phyloP scores from a whole-genome alignment of 2,888 invertebrate genomes.

The Spatulosminthurus flaviceps region DNA sequence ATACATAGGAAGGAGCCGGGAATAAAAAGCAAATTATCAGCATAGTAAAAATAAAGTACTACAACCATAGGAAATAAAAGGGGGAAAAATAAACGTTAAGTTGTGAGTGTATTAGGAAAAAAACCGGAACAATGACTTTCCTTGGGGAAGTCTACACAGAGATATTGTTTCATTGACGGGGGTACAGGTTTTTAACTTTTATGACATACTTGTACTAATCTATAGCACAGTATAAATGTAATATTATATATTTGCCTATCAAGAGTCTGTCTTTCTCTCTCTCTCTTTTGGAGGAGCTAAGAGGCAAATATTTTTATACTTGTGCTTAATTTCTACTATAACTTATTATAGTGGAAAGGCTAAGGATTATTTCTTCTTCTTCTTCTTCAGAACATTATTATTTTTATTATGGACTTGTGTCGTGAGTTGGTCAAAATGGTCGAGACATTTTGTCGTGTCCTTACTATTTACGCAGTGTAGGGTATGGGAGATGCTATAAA shows the following conservation, averaged over 20 bases:
- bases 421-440: conserved; percentile 33
- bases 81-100: background rate
- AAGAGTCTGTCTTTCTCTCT: too few species aligned
- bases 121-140: conserved; percentile 36
- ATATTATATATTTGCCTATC: background rate
- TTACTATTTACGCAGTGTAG: conserved; percentile 23
- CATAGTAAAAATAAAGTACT: too few species aligned
- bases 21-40: too few species aligned
- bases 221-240: background rate
- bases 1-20: too few species aligned
- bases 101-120: too few species aligned
- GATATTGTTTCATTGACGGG: conserved; percentile 9
- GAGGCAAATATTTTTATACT: too few species aligned
- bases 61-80: background rate
- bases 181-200: background rate
- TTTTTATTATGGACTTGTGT: conserved; percentile 24
- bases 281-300: background rate
- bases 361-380: too few species aligned
- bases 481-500: too few species aligned
- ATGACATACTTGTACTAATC: background rate
- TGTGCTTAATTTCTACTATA: too few species aligned
- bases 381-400: background rate
- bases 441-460: conserved; percentile 39
- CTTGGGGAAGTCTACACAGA: conserved; percentile 29
- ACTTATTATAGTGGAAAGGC: background rate